These are phyloP conservation scores for Oryzias curvinotus DNA, from an alignment of 2,113 vertebrate genomes.

Conservation along the genomic window DNA sequence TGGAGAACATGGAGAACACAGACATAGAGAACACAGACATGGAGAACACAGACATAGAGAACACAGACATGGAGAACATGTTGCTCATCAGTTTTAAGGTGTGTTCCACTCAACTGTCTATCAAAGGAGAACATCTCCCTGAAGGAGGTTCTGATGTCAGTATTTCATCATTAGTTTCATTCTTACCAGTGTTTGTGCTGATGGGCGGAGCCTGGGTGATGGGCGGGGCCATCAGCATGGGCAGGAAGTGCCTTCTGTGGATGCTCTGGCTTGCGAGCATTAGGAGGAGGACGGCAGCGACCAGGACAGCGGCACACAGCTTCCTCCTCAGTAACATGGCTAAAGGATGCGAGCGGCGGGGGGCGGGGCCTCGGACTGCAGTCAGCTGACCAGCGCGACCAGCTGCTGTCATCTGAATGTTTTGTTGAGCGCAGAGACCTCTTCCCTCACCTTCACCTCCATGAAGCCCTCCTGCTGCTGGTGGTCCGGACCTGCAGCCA, in stretches of 20 bases:
- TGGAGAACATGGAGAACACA: no score
- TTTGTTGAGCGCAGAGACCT: neutral
- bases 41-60: no score
- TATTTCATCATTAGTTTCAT: neutral
- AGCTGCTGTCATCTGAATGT: conserved; percentile 36
- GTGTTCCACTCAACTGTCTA: no score
- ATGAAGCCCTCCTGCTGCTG: conserved; percentile 14
- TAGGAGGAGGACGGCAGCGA: conserved; percentile 65
- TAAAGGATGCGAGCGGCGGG: neutral
- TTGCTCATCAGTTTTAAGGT: no score
- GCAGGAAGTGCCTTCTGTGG: conserved; percentile 44
- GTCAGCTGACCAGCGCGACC: conserved; percentile 9
- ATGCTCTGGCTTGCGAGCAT: conserved; percentile 71
- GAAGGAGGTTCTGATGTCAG: neutral
- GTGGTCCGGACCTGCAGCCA: neutral
- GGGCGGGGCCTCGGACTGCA: neutral
- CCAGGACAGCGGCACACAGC: conserved; percentile 48
- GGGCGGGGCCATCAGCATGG: conserved; percentile 4
- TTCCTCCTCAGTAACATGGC: conserved; percentile 73
- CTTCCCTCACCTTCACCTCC: conserved; percentile 6
- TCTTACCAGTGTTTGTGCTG: conserved; percentile 35
- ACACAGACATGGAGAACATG: no score
- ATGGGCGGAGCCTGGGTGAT: conserved; percentile 9
- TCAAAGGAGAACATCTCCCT: neutral
- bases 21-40: no score